Evolutionary conservation across 2,888 invertebrate genomes (phyloP).

Genomic region (Lampropteryx suffumata): DNA sequence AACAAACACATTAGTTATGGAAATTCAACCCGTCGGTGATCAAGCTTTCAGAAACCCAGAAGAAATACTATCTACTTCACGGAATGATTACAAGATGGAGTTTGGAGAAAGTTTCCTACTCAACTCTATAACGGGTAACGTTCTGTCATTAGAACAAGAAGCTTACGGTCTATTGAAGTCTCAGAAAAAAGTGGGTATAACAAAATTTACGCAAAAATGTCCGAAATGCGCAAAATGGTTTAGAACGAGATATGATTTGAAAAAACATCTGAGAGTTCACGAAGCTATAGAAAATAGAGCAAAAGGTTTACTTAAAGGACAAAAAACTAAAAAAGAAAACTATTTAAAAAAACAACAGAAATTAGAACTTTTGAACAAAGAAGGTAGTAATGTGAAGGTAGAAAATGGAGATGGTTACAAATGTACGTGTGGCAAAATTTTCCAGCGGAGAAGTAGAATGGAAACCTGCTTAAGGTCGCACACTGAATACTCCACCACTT

Average conservation of each 20-base stretch:
- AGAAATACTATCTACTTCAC: constrained; percentile 62
- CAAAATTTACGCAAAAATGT: constrained; percentile 41
- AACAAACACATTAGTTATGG: constrained; percentile 69
- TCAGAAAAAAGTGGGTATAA: constrained; percentile 40
- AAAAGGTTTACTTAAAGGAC: constrained; percentile 53
- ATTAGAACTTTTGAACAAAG: constrained; percentile 22
- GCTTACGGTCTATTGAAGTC: constrained; percentile 64
- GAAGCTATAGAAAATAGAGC: constrained; percentile 60
- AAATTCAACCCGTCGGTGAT: constrained; percentile 58
- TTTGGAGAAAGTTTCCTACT: constrained; percentile 62
- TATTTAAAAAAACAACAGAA: constrained; percentile 11
- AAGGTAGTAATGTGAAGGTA: constrained; percentile 28
- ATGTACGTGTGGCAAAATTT: constrained; percentile 68
- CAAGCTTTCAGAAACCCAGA: constrained; percentile 56
- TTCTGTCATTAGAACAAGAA: constrained; percentile 68
- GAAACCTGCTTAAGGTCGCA: constrained; percentile 71
- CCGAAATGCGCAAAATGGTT: constrained; percentile 62
- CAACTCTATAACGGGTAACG: constrained; percentile 73
- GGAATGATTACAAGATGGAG: constrained; percentile 39
- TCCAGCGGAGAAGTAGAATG: constrained; percentile 64
- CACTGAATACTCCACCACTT: constrained; percentile 47
- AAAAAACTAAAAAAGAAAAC: constrained; percentile 35
- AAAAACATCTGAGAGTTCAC: constrained; percentile 60
- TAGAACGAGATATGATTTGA: constrained; percentile 37
- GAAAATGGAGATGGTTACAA: constrained; percentile 60